Base-by-base conservation (phyloP, 2,113 vertebrate genomes). In the Terrapene triunguis region DNA sequence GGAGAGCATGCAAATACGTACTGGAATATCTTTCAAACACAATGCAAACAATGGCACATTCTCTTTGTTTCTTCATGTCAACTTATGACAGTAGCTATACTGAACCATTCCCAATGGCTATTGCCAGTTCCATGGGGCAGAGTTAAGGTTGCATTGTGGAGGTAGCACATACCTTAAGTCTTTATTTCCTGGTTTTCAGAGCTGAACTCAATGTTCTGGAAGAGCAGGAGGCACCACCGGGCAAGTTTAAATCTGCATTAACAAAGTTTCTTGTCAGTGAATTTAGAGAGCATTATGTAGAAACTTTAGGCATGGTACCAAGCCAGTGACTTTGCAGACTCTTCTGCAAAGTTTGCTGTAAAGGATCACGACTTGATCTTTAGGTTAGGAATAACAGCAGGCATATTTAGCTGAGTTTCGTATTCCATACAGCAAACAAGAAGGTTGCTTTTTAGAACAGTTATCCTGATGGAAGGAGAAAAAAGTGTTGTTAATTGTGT, bases 401-500 rank as follows among this genome's bases (percentile, higher is more conserved):
- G 54, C 48, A 74, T 42, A 80, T 42, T 87, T 62, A 82, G 32
- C 92, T 65, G 51, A 88, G 48, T 54, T 27, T 50, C 13, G 13
- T 54, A 29, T 8, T 4, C 80, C 93, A 48, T 59, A 48, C 54
- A 74, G 57, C 29, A 65, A 83, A 96, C 84, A 96, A 84, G 53
- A 79, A 78, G 44, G 16, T 65, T 2, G 5, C 82, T 81, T 65
- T 93, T 74, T 93, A 53, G 29, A 90, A 55, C 62, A 89, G 50
- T 55, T 82, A 7, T 69, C 89, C 83, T 2, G 29, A 90, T 53
- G 81, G 38, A 76, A 85, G 22, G 25, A 10, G 8, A 55, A 80
- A 93, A 88, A 94, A 93, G 76, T 85, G 51, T 42, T 54, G 35
- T 87, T 93, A 95, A 35, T 35, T 50, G 3, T 24, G 27, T 88